Base-by-base conservation (phyloP, 2,113 vertebrate species). In the Lepisosteus oculatus region DNA sequence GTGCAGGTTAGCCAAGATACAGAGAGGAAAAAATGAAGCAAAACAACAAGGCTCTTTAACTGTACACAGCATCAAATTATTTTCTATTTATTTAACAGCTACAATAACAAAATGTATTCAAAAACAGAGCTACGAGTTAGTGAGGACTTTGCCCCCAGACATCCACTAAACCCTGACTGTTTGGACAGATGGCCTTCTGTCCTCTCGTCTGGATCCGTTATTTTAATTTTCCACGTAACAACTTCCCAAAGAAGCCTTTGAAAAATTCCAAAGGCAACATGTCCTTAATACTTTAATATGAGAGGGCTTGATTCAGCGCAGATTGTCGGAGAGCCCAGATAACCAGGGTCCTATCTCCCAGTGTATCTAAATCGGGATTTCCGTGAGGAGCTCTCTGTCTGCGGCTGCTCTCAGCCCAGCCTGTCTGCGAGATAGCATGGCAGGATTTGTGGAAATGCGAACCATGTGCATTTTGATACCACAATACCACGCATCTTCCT, bases 281-380 rank as follows among this genome's bases (percentile, higher is more conserved):
- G 82, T 83, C 78, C 82, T 83, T 87, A 84, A 88, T 86, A 83
- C 86, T 87, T 90, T 86, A 89, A 89, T 86, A 86, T 88, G 85
- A 86, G 81, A 72, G 81, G 68, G 77, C 13, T 68, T 80, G 70
- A 78, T 83, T 82, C 8, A 62, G 78, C 71, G 73, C 86, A 91
- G 85, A 87, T 85, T 88, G 80, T 61, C 72, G 70, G 72, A 82
- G 72, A 85, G 77, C 74, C 80, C 77, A 71, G 80, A 78, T 83
- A 81, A 80, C 77, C 70, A 65, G 72, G 72, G 77, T 80, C 84
- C 82, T 83, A 84, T 89, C 84, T 82, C 63, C 74, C 72, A 72
- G 79, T 87, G 82, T 83, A 86, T 88, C 86, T 90, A 89, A 90
- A 85, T 83, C 81, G 84, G 85, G 83, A 88, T 87, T 90, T 91